Base-by-base conservation (phyloP, 2,113 vertebrate genomes). In the Empidonax traillii region DNA sequence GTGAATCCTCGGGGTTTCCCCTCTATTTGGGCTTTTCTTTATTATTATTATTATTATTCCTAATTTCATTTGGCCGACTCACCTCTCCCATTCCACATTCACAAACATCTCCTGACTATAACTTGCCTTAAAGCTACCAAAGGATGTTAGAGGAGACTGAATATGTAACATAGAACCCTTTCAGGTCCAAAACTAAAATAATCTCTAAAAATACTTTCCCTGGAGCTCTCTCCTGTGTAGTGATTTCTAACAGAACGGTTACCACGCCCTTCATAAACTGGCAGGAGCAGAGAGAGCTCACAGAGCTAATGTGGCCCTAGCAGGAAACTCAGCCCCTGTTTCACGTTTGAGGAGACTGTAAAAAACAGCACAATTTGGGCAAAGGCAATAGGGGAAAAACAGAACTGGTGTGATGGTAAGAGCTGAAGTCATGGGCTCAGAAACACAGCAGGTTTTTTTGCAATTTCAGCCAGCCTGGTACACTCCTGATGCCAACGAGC, bases 371-470 rank as follows among this genome's bases (percentile, higher is more conserved):
- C 19, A 44, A 12, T n/a, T 44, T n/a, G 37, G 13, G 31, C 31
- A 33, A 84, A 56, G 21, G 31, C 43, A 20, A 24, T 2, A 79
- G n/a, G 39, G 66, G 51, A 62, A 85, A 71, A 81, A 71, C 7
- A 17, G 11, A 56, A 17, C 6, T 44, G 19, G 10, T 53, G 21
- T 49, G 51, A 53, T 2, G 1, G 22, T 31, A 71, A 59, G 69
- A 82, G 47, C 5, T 9, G 33, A 51, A 82, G 41, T 28, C 5
- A 7, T 1, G 9, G 63, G 39, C 37, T 80, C 79, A 86, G 71
- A 89, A 80, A 31, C 1, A 3, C 17, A n/a, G 14, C 0, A 1
- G 3, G 6, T 23, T 68, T 67, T 61, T 59, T 65, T 22, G 37
- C 49, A 59, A 1, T 72, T 68, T 59, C 20, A 78, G 73, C 33